Conservation (phyloP, 1,140 invertebrate species). For the Cheumatopsyche charites region DNA sequence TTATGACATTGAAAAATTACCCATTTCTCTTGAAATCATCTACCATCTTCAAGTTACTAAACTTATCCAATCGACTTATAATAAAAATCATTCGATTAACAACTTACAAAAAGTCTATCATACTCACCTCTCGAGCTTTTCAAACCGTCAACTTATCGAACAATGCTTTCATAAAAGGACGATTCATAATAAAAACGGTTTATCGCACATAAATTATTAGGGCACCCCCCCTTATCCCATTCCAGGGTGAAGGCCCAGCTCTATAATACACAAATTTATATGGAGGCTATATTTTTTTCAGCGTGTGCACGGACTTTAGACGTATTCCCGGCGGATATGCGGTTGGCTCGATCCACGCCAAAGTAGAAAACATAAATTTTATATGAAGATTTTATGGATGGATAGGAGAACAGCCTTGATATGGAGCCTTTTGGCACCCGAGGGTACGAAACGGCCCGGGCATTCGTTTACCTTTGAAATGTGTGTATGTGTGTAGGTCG, state of each 20-base stretch:
- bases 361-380: slow-evolving; percentile 40
- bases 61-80: too few species aligned
- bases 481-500: background rate
- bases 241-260: background rate
- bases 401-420: slow-evolving; percentile 32
- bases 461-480: slow-evolving; percentile 28
- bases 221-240: background rate
- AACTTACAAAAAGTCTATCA: too few species aligned
- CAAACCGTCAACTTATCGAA: background rate
- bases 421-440: slow-evolving; percentile 34
- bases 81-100: too few species aligned
- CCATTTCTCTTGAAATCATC: too few species aligned
- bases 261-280: background rate
- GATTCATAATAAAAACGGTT: slow-evolving; percentile 12
- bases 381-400: slow-evolving; percentile 41
- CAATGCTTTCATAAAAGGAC: background rate
- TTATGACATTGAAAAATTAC: too few species aligned
- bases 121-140: too few species aligned
- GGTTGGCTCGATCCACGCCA: slow-evolving; percentile 27
- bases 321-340: slow-evolving; percentile 27
- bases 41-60: too few species aligned
- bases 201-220: slow-evolving; percentile 21
- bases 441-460: slow-evolving; percentile 22
- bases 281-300: background rate
- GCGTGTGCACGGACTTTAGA: slow-evolving; percentile 3